phyloP scores from a whole-genome alignment of 2,888 invertebrate species.

The Barypeithes pellucidus region DNA sequence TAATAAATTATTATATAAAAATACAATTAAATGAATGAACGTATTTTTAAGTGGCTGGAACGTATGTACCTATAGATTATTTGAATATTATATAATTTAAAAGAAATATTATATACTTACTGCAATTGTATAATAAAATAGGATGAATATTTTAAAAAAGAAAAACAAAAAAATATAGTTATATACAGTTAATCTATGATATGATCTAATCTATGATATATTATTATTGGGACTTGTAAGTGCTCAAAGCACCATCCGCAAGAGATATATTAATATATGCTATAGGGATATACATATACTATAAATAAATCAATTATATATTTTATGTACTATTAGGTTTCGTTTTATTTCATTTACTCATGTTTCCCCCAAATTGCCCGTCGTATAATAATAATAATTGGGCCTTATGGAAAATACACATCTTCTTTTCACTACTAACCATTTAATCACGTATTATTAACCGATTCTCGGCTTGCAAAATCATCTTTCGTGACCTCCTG shows the following conservation, averaged over 20 bases:
- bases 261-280: slow-evolving; percentile 65
- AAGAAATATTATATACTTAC: slow-evolving; percentile 58
- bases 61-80: slow-evolving; percentile 65
- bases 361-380: neutral
- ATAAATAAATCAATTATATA: slow-evolving; percentile 71
- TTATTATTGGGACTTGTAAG: slow-evolving; percentile 60
- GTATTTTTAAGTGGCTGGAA: slow-evolving; percentile 67
- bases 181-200: slow-evolving; percentile 66
- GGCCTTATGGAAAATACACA: too few species aligned
- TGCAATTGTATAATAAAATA: slow-evolving; percentile 64
- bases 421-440: too few species aligned
- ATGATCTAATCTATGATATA: slow-evolving; percentile 69
- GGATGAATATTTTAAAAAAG: slow-evolving; percentile 65
- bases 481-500: too few species aligned
- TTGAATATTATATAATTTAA: slow-evolving; percentile 55
- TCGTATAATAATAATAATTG: too few species aligned
- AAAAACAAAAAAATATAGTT: slow-evolving; percentile 55
- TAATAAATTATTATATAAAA: slow-evolving; percentile 66
- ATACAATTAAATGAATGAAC: slow-evolving; percentile 46
- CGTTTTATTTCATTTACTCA: slow-evolving; percentile 53
- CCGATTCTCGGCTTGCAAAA: too few species aligned
- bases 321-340: slow-evolving; percentile 68
- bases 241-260: slow-evolving; percentile 57
- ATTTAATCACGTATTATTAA: too few species aligned
- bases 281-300: slow-evolving; percentile 61